Conservation (phyloP, 2,888 invertebrate genomes). For the Synanthedon vespiformis region DNA sequence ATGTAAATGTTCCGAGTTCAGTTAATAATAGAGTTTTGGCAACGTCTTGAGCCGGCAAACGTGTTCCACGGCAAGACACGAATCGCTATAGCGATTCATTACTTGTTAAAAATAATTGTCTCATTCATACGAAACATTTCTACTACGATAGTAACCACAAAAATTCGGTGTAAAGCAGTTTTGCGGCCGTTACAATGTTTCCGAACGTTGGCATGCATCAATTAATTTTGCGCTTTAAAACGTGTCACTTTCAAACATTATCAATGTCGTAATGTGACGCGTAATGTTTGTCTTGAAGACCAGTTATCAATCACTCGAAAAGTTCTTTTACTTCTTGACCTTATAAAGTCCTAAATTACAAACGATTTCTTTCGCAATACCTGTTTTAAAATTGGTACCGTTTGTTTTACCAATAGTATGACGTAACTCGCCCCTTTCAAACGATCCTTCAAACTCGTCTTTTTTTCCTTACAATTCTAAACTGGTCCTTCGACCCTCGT, state of each 20-base stretch:
- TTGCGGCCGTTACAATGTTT: constrained; percentile 41
- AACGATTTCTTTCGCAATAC: too few relatives aligned
- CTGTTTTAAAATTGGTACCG: too few relatives aligned
- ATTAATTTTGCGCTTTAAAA: constrained; percentile 2
- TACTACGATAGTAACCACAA: constrained; percentile 64
- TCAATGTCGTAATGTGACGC: background rate
- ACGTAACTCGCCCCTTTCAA: background rate
- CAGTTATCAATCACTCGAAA: too few relatives aligned
- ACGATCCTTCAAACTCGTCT: background rate
- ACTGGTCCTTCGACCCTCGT: constrained; percentile 19
- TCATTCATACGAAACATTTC: constrained; percentile 52
- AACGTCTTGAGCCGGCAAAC: constrained; percentile 16
- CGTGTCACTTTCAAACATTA: background rate
- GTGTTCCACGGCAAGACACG: constrained; percentile 16
- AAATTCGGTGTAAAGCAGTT: constrained; percentile 57
- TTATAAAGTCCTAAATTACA: too few relatives aligned
- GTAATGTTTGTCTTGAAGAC: background rate
- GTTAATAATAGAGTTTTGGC: constrained; percentile 41
- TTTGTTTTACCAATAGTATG: too few relatives aligned
- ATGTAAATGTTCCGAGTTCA: background rate
- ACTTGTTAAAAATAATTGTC: constrained; percentile 63
- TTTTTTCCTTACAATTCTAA: constrained; percentile 6
- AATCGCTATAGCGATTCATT: constrained; percentile 24
- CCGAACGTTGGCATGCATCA: constrained; percentile 16
- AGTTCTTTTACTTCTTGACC: too few relatives aligned